Percentiles rank a stretch among this genome's conserved stretches.
These are phyloP conservation scores for Cettia cetti DNA, from an alignment of 2,113 vertebrate species.

Conservation along the genomic window DNA sequence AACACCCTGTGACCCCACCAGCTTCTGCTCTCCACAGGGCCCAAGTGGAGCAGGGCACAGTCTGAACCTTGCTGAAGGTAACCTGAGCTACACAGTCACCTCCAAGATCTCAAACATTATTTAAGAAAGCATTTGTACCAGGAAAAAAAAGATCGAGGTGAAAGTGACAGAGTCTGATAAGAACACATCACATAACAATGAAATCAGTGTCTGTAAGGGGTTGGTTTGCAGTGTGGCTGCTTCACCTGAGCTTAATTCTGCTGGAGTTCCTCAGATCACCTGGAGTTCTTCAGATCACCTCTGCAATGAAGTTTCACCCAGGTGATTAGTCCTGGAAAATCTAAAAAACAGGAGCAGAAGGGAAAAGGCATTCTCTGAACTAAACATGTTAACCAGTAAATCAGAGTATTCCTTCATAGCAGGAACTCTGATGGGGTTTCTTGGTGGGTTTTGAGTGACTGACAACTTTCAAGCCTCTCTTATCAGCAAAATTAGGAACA, in stretches of 20 bases:
- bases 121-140: not conserved
- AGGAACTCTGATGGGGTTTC: not conserved
- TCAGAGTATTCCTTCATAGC: rapidly evolving
- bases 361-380: not conserved
- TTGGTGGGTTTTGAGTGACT: not conserved
- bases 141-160: not conserved
- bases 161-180: not conserved
- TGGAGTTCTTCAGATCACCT: not conserved
- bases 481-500: not conserved
- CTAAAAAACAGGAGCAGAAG: not conserved
- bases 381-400: not conserved
- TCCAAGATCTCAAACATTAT: not conserved
- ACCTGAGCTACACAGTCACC: not conserved
- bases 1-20: not conserved
- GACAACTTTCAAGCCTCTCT: not conserved
- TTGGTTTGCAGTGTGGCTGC: not conserved
- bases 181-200: not conserved
- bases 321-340: not conserved
- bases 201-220: not conserved
- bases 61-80: not conserved
- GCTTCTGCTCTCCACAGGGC: not conserved
- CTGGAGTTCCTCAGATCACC: not conserved
- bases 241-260: not conserved
- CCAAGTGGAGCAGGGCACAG: not conserved
- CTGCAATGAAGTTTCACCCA: not conserved